These are phyloP conservation scores for Rutpela maculata DNA, from an alignment of 2,888 invertebrate genomes.

Conservation along the genomic window DNA sequence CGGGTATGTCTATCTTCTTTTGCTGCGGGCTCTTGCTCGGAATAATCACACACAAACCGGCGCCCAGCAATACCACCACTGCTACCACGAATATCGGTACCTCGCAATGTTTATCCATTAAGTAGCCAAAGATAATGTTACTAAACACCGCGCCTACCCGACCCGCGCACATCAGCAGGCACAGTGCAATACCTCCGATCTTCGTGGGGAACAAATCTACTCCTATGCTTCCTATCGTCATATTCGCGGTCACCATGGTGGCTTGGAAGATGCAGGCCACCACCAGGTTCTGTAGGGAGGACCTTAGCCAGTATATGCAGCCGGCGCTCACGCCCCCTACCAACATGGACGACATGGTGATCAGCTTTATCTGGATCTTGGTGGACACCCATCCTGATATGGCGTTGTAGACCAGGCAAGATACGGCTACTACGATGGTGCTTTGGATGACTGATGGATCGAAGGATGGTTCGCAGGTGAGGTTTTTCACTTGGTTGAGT, in stretches of 20 bases:
- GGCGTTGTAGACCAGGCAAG: conserved; percentile 80
- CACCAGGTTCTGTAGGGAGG: conserved; percentile 77
- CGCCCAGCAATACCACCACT: conserved; percentile 73
- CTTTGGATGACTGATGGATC: conserved; percentile 80
- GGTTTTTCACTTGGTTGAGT: conserved; percentile 49
- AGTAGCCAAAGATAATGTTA: conserved; percentile 79
- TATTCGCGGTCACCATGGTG: conserved; percentile 75
- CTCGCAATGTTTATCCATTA: conserved; percentile 80
- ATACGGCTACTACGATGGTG: conserved; percentile 81
- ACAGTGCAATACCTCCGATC: conserved; percentile 79
- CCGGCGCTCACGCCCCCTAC: conserved; percentile 78
- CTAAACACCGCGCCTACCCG: conserved; percentile 81
- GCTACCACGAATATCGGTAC: conserved; percentile 80
- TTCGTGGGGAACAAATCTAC: conserved; percentile 71
- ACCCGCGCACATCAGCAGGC: conserved; percentile 80
- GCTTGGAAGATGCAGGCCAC: conserved; percentile 76
- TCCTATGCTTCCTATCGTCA: conserved; percentile 69
- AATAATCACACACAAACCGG: conserved; percentile 71
- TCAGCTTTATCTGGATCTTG: conserved; percentile 62
- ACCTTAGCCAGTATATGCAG: conserved; percentile 77
- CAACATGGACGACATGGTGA: conserved; percentile 72
- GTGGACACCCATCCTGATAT: conserved; percentile 78
- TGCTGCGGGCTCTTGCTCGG: conserved; percentile 57
- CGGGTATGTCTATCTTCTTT: not conserved
- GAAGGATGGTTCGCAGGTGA: conserved; percentile 76